Evolutionary conservation across 2,797 vertebrate species (phyloP).

Genomic region (Sebastes matsubarae): DNA sequence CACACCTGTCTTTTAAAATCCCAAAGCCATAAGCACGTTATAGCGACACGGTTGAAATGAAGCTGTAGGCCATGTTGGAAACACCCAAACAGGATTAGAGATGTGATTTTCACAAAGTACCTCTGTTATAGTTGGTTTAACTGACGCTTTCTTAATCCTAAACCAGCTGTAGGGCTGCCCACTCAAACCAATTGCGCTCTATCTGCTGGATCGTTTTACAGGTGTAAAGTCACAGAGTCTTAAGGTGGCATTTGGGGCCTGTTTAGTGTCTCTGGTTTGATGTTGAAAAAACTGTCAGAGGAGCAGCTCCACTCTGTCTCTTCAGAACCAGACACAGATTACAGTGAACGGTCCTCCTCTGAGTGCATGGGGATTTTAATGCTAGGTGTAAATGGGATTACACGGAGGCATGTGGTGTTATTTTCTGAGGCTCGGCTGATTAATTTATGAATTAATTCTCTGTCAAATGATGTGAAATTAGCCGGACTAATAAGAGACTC

Average conservation of each 20-base stretch:
- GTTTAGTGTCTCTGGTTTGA: not conserved
- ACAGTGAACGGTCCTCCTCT: conserved; percentile 13
- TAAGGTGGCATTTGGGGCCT: not conserved
- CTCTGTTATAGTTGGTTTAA: not conserved
- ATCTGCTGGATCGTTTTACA: not conserved
- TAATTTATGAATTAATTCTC: conserved; percentile 67
- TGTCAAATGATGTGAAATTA: conserved; percentile 75
- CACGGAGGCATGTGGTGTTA: conserved; percentile 53
- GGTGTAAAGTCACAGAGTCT: not conserved
- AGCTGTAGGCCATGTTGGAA: not conserved
- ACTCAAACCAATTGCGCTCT: not conserved
- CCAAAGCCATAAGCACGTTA: not conserved
- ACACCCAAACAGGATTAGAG: conserved; percentile 14
- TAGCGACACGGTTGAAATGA: not conserved
- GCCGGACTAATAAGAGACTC: conserved; percentile 67
- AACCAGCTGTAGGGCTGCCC: not conserved
- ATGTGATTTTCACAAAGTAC: not conserved
- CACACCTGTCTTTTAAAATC: conserved; percentile 29
- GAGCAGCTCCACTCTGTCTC: not conserved
- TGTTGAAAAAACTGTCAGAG: conserved; percentile 1
- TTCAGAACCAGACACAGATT: conserved; percentile 2
- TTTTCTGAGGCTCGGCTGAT: conserved; percentile 52
- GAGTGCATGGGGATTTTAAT: conserved; percentile 42
- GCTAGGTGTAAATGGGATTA: conserved; percentile 68
- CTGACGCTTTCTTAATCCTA: conserved; percentile 7